Conservation (phyloP, 2,113 vertebrate species). For the Ifrita kowaldi region DNA sequence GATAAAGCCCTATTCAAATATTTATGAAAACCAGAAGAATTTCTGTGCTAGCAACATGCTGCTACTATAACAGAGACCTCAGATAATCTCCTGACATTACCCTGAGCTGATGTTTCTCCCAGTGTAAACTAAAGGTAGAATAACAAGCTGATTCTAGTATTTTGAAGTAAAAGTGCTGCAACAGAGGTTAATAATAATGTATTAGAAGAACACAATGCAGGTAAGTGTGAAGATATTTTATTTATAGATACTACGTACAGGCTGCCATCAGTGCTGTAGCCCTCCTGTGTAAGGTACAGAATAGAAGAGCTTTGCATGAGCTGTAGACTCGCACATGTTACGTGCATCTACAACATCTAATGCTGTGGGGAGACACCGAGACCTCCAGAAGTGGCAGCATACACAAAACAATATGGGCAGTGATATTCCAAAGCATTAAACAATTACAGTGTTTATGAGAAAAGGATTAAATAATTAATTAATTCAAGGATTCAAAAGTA, state of each 20-base stretch:
- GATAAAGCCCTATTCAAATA: conserved; percentile 57
- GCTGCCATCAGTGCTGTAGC: not conserved
- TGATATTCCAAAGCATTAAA: not conserved
- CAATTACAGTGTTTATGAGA: not conserved
- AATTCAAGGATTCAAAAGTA: not conserved
- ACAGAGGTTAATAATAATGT: not conserved
- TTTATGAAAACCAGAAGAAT: conserved; percentile 68
- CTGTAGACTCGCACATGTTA: not conserved
- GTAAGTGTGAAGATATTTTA: not conserved
- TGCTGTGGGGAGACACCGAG: not conserved
- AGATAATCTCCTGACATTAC: conserved; percentile 56
- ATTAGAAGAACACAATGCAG: not conserved
- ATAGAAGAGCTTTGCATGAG: not conserved
- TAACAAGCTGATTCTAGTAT: not conserved
- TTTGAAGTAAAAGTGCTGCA: not conserved
- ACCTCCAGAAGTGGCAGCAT: not conserved
- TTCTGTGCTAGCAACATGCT: conserved; percentile 2
- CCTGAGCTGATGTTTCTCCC: conserved; percentile 42
- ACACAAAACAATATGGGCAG: not conserved
- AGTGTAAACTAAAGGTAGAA: not conserved
- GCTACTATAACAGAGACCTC: conserved; percentile 64
- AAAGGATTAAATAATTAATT: not conserved
- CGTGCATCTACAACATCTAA: fast-evolving
- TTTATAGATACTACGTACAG: not conserved
- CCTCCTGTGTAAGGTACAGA: not conserved